phyloP scores from a whole-genome alignment of 2,888 invertebrate genomes.

The Arrhopalites spinosus region DNA sequence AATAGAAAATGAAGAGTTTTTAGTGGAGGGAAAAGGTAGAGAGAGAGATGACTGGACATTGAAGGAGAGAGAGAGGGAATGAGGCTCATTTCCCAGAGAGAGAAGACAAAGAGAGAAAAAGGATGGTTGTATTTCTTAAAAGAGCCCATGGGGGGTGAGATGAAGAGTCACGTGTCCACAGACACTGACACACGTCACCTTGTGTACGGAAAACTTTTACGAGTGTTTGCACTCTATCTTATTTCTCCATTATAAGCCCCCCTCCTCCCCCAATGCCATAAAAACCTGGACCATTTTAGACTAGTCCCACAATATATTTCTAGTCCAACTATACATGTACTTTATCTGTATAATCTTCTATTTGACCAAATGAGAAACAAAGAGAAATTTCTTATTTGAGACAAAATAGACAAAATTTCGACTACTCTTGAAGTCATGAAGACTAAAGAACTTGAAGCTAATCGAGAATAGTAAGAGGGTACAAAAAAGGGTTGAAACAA shows the following conservation, averaged over 20 bases:
- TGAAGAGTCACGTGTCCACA: constrained; percentile 40
- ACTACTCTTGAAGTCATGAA: not conserved
- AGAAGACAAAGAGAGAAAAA: not conserved
- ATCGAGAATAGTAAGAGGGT: not conserved
- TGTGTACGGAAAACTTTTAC: constrained; percentile 36
- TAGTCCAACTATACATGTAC: not conserved
- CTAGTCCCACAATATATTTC: not conserved
- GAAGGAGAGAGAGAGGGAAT: not conserved
- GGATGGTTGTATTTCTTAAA: constrained; percentile 40
- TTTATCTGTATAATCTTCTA: no score
- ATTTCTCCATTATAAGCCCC: constrained; percentile 31
- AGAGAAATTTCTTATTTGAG: no score
- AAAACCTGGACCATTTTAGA: not conserved
- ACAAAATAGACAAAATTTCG: not conserved
- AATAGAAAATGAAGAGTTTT: no score
- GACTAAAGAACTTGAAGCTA: not conserved
- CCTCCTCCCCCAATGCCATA: no score
- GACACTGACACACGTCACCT: constrained; percentile 37
- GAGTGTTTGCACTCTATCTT: constrained; percentile 44
- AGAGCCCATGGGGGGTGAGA: constrained; percentile 44
- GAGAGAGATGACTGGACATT: constrained; percentile 1
- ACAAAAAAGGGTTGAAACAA: no score
- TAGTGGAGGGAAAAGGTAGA: not conserved
- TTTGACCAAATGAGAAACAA: not conserved
- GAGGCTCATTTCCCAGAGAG: constrained; percentile 25